Evolutionary conservation across 1,140 invertebrate species (phyloP).

Genomic region (Aphelenchoides fujianensis): DNA sequence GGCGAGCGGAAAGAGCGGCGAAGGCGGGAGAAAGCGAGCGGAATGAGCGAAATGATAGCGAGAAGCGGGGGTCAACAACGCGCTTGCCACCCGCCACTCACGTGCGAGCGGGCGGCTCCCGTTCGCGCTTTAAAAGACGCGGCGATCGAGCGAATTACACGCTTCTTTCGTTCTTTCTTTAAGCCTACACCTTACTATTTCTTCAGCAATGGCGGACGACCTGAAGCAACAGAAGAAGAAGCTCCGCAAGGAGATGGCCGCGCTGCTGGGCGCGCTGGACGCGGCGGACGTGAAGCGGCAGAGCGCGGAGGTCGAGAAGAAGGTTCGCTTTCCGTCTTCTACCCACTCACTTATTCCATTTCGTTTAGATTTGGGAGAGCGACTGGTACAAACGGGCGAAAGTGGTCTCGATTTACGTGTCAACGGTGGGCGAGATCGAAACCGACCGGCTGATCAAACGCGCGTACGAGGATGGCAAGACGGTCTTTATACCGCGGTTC

Average conservation of each 20-base stretch:
- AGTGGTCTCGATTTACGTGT: conserved; percentile 19
- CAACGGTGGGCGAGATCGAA: conserved; percentile 26
- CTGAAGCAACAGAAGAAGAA: background rate
- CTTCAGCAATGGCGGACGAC: conserved; percentile 5
- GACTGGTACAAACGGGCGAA: conserved; percentile 17
- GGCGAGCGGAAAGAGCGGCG: too few relatives aligned
- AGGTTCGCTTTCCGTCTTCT: background rate
- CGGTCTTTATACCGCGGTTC: conserved; percentile 31
- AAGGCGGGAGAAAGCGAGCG: too few relatives aligned
- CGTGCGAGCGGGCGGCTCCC: too few relatives aligned
- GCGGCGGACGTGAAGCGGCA: conserved; percentile 9
- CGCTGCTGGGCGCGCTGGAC: background rate
- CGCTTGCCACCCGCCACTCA: too few relatives aligned
- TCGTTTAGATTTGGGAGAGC: conserved; percentile 11
- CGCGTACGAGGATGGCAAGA: conserved; percentile 10
- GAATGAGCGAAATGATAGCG: too few relatives aligned
- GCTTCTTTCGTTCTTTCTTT: too few relatives aligned
- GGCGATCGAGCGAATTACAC: too few relatives aligned
- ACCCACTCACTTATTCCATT: conserved; percentile 9
- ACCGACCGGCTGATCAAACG: conserved; percentile 22
- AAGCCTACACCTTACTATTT: too few relatives aligned
- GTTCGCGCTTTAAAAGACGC: too few relatives aligned
- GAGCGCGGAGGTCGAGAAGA: background rate
- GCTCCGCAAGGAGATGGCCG: conserved; percentile 1
- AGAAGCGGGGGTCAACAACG: too few relatives aligned